phyloP scores from a whole-genome alignment of 2,888 invertebrate genomes.

The Drosophila cognata region DNA sequence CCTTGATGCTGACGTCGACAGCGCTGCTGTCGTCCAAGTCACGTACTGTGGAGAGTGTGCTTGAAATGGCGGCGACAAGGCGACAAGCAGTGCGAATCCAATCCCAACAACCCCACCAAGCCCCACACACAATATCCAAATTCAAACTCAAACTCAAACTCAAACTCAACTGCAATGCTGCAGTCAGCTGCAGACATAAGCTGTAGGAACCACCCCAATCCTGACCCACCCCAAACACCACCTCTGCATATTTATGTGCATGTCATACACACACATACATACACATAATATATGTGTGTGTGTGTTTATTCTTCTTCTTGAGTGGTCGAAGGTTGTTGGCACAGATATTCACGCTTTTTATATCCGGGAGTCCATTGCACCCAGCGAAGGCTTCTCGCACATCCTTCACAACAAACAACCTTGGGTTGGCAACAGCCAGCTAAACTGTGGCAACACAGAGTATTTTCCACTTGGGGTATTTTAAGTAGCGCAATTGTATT shows the following conservation, averaged over 20 bases:
- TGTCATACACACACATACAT: constrained; percentile 11
- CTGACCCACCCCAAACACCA: not conserved
- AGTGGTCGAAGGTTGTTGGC: constrained; percentile 64
- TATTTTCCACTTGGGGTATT: not conserved
- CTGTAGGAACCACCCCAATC: not conserved
- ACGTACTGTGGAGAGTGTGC: constrained; percentile 69
- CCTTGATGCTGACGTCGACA: constrained; percentile 44
- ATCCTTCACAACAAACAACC: constrained; percentile 45
- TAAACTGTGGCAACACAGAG: not conserved
- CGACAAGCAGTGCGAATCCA: constrained; percentile 4
- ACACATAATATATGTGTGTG: not conserved
- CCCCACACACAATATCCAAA: constrained; percentile 5
- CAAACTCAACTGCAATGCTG: not conserved
- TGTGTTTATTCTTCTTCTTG: constrained; percentile 10
- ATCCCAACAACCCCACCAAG: not conserved
- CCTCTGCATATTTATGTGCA: constrained; percentile 65
- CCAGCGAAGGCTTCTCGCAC: constrained; percentile 42
- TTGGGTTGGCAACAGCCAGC: constrained; percentile 29
- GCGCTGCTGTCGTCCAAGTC: constrained; percentile 53
- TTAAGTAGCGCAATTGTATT: not conserved
- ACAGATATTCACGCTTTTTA: constrained; percentile 45
- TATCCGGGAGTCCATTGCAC: constrained; percentile 49
- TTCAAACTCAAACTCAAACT: not conserved
- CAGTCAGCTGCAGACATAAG: constrained; percentile 24
- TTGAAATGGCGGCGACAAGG: constrained; percentile 52